A percentile compares a stretch with the other conserved stretches of the same genome.
These are phyloP conservation scores for Paraescarpia echinospica DNA, from an alignment of 1,140 invertebrate species.

Conservation along the genomic window DNA sequence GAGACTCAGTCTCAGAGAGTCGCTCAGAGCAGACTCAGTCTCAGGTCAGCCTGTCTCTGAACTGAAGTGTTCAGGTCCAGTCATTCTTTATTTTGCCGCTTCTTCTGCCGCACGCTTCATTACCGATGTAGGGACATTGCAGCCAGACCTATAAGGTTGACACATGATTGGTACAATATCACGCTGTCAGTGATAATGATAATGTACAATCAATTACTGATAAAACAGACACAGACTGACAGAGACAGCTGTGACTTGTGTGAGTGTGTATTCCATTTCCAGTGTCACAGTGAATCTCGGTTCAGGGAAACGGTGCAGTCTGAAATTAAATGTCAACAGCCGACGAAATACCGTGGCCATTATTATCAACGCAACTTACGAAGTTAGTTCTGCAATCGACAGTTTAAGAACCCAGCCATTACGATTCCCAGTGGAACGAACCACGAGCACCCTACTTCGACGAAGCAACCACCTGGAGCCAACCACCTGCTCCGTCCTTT, in stretches of 20 bases:
- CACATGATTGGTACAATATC: neutral
- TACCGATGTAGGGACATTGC: neutral
- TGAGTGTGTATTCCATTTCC: too few relatives aligned
- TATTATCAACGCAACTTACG: neutral
- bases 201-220: neutral
- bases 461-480: neutral
- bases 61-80: too few relatives aligned
- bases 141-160: neutral
- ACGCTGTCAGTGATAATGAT: neutral
- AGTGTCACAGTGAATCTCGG: too few relatives aligned
- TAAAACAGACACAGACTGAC: too few relatives aligned
- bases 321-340: neutral
- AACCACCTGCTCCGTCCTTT: neutral
- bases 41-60: too few relatives aligned
- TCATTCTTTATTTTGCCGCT: too few relatives aligned
- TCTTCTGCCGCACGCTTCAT: too few relatives aligned
- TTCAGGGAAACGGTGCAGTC: too few relatives aligned
- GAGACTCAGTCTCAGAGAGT: too few relatives aligned
- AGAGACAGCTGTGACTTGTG: too few relatives aligned
- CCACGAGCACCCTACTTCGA: neutral
- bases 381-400: neutral
- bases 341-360: neutral
- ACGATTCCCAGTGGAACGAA: neutral
- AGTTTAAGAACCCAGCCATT: neutral
- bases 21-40: too few relatives aligned